Base-by-base conservation (phyloP, 1,140 invertebrate species). In the Drosophila nigrodunni region DNA sequence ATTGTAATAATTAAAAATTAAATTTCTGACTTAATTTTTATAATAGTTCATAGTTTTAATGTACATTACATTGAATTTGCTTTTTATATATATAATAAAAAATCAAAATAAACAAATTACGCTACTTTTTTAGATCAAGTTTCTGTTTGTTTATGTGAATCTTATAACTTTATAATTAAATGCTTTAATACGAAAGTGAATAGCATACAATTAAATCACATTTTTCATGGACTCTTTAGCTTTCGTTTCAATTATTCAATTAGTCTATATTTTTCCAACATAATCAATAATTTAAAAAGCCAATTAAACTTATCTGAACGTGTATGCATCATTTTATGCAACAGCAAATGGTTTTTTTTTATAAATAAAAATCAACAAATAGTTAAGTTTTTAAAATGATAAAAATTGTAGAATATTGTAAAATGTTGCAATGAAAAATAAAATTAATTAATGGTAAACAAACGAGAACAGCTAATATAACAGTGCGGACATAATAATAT, bases 391-490 rank as follows among this genome's bases (percentile, higher is more conserved):
- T 41, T 30, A 30, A 44, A 39, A 34, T 34, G n/a, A 52, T 7
- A 18, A 34, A 65, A 65, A 46, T 13, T 35, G 6, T 8, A 59
- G 18, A 4, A 8, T 18, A 55, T 25, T 11, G 61, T 34, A 68
- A 68, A 52, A 74, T 57, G 49, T 13, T 57, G 2, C 44, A 59
- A 34, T 10, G 43, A 34, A 47, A 44, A 50, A 35, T 21, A 74
- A 69, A 74, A 70, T 64, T 62, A 74, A 74, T 74, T 74, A 69
- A 74, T 69, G 25, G 69, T 50, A 47, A 72, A 64, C 69, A 65
- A 64, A 58, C 30, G 46, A 6, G 37, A 9, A 21, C 46, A 3
- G 43, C 60, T 49, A 34, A n/a, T 35, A 43, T 13, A 49, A 7
- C 7, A 10, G n/a, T 52, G 39, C 18, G 18, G 18, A 21, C 18